Percentiles rank a stretch among this genome's conserved stretches.
Evolutionary conservation across 1,140 invertebrate species (phyloP).

Genomic region (Chionoecetes opilio): DNA sequence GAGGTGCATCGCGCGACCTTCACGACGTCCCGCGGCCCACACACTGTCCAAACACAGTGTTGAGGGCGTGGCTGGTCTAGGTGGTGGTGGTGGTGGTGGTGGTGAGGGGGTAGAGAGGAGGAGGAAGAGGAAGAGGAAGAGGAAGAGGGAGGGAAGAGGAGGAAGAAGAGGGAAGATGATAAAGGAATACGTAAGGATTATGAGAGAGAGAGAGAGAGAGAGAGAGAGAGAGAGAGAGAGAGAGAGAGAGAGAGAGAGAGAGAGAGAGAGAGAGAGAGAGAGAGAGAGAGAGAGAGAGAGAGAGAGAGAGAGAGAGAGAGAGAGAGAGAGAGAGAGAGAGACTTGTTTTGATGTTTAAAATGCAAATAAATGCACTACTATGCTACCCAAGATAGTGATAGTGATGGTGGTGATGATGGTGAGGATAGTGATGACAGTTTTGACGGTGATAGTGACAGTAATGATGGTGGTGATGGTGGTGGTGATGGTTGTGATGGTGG

Average conservation of each 20-base stretch:
- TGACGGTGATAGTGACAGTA: neutral
- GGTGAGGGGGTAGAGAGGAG: neutral
- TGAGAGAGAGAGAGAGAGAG: neutral
- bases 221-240: conserved; percentile 11
- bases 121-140: neutral
- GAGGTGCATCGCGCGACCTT: neutral
- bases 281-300: neutral
- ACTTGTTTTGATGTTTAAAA: no score
- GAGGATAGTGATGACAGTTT: neutral
- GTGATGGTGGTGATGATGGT: neutral
- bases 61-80: neutral
- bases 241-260: conserved; percentile 13
- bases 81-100: neutral
- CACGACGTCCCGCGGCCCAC: neutral
- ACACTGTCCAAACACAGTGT: neutral
- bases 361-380: no score
- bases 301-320: conserved; percentile 9
- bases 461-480: neutral
- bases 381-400: no score
- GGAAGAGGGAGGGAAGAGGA: neutral
- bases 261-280: conserved; percentile 25
- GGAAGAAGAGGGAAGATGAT: neutral
- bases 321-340: neutral
- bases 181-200: neutral
- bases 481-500: neutral